Base-by-base conservation (phyloP, 30 jellyfish, hydroid and myxozoan species). In the Aurelia aurita region DNA sequence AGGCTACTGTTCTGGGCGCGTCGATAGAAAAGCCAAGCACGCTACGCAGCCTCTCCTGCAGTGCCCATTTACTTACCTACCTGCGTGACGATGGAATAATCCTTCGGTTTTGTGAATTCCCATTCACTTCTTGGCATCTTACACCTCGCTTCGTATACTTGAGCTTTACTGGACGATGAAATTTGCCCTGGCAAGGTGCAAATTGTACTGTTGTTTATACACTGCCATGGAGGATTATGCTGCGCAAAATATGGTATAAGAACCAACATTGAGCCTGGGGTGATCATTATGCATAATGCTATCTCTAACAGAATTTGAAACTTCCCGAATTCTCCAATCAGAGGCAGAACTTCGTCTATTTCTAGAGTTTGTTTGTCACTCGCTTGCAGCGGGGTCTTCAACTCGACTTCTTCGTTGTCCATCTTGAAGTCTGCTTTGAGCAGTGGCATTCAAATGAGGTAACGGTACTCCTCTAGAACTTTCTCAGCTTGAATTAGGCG, bases 221-320 rank as follows among this genome's bases (percentile, higher is more conserved):
- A 95, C 79, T 47, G 58, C 99, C 99, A 95, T 2, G 94, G 96
- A 6, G 99, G 99, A 51, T 84, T 87, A 55, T 85, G 95, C 43
- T 96, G 98, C 22, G 78, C 94, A 59, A 95, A 95, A 72, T 73
- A 84, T 25, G 93, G 92, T 3, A 95, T 69, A 9, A 95, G 82
- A 58, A 87, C 84, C 35, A 70, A 93, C 85, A 89, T 69, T 13
- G 97, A 55, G 0, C 82, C 90, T 6, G 99, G 99, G 26, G 84
- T 29, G 20, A 86, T 87, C 77, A 81, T 59, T 16, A 95, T 55
- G 73, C 97, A 95, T 61, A 90, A 86, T 13, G 89, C 88, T 13
- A 58, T 39, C 51, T 90, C 90, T 34, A 89, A 69, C 26, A 95
- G 58, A 13, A 95, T 85, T 84, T 95, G 99, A 74, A 62, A 88